Conservation (phyloP, 2,113 vertebrate species). For the Equus przewalskii region DNA sequence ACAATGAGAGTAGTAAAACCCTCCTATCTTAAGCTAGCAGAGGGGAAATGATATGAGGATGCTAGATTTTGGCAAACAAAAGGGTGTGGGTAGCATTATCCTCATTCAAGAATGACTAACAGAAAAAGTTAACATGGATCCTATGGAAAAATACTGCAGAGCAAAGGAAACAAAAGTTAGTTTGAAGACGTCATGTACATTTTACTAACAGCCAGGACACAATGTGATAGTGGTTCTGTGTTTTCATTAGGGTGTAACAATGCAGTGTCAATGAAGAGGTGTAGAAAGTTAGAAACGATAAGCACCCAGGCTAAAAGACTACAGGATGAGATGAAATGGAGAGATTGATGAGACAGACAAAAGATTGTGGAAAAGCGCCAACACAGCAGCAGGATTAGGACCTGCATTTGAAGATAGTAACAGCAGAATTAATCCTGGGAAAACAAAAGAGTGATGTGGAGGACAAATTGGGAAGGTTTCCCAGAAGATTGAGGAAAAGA, state of each 20-base stretch:
- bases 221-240: neutral
- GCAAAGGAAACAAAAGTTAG: neutral
- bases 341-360: too few species aligned
- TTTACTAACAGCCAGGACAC: neutral
- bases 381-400: neutral
- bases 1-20: neutral
- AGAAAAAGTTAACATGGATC: neutral
- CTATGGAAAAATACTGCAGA: neutral
- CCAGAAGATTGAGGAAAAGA: neutral
- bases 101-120: neutral
- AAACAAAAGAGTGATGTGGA: neutral
- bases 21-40: neutral
- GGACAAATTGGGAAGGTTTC: neutral
- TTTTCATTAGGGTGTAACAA: neutral
- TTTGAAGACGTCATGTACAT: neutral
- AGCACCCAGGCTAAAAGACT: neutral
- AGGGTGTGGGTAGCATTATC: neutral
- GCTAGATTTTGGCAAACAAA: neutral
- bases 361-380: neutral
- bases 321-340: neutral
- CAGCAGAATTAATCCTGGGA: neutral
- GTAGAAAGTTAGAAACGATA: neutral
- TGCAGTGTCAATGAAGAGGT: neutral
- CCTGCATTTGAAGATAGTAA: neutral
- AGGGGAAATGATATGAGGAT: neutral